These are phyloP conservation scores for Agriopis marginaria DNA, from an alignment of 2,888 invertebrate genomes.

Conservation along the genomic window DNA sequence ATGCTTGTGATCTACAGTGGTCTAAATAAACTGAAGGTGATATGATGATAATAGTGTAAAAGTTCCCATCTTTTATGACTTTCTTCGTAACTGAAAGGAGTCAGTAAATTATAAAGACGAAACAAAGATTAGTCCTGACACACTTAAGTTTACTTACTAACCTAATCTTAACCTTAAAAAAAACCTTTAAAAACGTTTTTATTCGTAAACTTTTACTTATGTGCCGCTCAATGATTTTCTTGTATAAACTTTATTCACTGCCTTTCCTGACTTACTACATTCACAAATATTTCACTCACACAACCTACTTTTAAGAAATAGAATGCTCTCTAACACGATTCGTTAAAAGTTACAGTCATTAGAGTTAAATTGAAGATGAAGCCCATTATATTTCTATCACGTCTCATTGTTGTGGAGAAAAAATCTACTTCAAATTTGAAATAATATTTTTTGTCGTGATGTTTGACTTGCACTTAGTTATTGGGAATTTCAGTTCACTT, in stretches of 20 bases:
- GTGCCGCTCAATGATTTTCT: neutral
- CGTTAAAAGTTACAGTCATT: conserved; percentile 29
- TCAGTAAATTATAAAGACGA: no score
- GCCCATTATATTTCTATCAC: neutral
- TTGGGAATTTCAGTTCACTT: no score
- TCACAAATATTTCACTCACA: conserved; percentile 46
- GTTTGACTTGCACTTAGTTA: no score
- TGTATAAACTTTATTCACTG: conserved; percentile 42
- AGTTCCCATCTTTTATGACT: no score
- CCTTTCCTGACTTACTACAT: conserved; percentile 49
- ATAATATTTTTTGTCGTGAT: neutral
- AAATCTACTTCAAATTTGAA: neutral
- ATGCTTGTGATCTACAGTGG: no score
- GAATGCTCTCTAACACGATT: conserved; percentile 39
- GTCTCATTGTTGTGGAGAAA: no score
- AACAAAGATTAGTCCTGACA: neutral
- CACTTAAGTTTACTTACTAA: no score
- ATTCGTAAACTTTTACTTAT: neutral
- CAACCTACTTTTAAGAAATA: conserved; percentile 43
- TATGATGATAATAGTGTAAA: no score
- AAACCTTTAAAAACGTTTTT: no score
- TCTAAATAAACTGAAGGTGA: no score
- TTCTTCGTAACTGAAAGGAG: no score
- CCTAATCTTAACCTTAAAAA: no score
- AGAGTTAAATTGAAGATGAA: conserved; percentile 19